These are phyloP conservation scores for Polyommatus icarus DNA, from an alignment of 2,888 invertebrate genomes.

Conservation along the genomic window DNA sequence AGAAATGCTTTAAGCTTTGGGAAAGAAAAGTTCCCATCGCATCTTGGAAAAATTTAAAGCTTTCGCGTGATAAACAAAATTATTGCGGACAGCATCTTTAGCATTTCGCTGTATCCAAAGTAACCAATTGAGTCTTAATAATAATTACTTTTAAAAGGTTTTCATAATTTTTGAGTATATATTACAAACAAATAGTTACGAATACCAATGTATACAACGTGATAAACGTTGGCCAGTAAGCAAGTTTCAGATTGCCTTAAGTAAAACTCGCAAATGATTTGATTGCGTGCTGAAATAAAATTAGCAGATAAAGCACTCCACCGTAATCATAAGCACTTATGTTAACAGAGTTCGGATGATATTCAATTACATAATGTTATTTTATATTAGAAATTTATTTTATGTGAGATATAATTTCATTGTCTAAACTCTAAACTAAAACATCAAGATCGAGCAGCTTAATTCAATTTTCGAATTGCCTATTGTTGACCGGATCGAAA, in stretches of 20 bases:
- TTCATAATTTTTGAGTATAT: neutral
- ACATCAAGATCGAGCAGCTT: slow-evolving; percentile 15
- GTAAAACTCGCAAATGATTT: slow-evolving; percentile 19
- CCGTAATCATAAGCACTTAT: slow-evolving; percentile 17
- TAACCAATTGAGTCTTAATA: neutral
- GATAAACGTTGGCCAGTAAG: neutral
- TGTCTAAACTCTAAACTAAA: no score
- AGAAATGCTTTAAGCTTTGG: neutral
- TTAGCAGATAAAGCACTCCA: slow-evolving; percentile 22
- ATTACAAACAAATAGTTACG: neutral
- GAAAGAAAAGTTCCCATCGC: no score
- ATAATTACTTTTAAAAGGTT: neutral
- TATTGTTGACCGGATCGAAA: slow-evolving; percentile 27
- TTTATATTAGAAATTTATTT: slow-evolving; percentile 15
- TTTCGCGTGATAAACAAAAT: neutral
- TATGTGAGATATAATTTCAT: slow-evolving; percentile 19
- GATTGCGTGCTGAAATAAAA: slow-evolving; percentile 19
- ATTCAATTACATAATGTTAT: slow-evolving; percentile 14
- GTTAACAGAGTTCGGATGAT: slow-evolving; percentile 19
- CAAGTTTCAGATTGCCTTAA: slow-evolving; percentile 31
- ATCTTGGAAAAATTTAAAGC: no score
- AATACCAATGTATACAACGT: neutral
- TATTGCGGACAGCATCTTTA: neutral
- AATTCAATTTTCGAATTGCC: slow-evolving; percentile 20
- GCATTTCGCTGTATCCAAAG: neutral